These are phyloP conservation scores for Hemiprocne comata DNA, from an alignment of 2,113 vertebrate species.

Conservation along the genomic window DNA sequence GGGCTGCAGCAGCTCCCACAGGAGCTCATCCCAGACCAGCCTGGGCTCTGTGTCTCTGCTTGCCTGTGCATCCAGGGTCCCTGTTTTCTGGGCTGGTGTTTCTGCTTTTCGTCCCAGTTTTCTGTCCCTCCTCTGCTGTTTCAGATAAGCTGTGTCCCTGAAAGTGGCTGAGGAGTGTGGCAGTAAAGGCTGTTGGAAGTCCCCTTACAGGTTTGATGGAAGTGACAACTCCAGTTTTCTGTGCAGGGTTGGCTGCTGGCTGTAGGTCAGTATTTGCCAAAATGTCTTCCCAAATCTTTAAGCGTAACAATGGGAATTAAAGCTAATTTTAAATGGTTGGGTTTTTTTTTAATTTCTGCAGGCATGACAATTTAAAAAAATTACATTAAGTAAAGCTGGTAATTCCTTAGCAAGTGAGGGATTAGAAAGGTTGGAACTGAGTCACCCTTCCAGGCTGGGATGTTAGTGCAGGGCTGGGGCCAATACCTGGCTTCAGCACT, in stretches of 20 bases:
- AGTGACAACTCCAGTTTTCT: neutral
- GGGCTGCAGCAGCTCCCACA: neutral
- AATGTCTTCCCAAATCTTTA: neutral
- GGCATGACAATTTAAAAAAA: neutral
- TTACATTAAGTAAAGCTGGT: neutral
- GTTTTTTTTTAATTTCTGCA: neutral
- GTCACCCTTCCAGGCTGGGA: neutral
- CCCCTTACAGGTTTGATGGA: neutral
- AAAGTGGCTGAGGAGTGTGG: fast-evolving
- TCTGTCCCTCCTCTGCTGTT: neutral
- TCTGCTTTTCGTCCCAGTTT: neutral
- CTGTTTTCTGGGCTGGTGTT: neutral
- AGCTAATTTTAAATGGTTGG: neutral
- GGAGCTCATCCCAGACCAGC: neutral
- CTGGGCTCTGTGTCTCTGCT: neutral
- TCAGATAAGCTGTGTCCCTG: fast-evolving
- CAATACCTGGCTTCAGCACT: neutral
- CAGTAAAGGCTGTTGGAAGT: neutral
- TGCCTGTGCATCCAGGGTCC: neutral
- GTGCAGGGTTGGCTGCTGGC: neutral
- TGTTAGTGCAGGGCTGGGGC: fast-evolving
- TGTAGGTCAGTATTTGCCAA: neutral
- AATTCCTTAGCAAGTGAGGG: neutral
- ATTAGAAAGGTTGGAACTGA: neutral
- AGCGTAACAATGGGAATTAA: neutral